Conservation (phyloP, 2,888 invertebrate species). For the Parasteatoda lunata region DNA sequence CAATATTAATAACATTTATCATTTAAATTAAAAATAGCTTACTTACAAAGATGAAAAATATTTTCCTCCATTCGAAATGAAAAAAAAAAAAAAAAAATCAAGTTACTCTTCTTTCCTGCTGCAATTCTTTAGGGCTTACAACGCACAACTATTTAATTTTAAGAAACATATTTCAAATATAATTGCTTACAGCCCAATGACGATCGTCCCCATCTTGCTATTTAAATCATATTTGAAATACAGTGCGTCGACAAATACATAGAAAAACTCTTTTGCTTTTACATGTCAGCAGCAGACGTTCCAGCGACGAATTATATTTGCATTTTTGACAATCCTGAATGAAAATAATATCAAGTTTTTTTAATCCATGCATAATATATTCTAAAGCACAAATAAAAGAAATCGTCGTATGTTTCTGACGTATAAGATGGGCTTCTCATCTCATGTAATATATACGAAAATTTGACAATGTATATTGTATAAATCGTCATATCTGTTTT, state of each 20-base stretch:
- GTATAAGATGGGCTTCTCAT: not conserved
- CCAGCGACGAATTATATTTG: not conserved
- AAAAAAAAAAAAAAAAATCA: no score
- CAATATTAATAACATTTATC: no score
- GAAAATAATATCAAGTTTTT: slow-evolving; percentile 9
- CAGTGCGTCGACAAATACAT: not conserved
- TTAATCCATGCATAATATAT: not conserved
- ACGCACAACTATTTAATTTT: no score
- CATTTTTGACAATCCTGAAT: not conserved
- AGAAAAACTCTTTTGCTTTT: not conserved
- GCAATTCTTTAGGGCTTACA: no score
- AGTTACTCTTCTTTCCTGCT: no score
- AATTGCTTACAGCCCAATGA: no score
- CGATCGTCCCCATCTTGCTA: not conserved
- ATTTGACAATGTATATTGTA: not conserved
- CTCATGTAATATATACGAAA: not conserved
- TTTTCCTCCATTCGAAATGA: no score
- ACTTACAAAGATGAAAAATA: no score
- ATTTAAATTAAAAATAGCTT: no score
- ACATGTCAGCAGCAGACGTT: not conserved
- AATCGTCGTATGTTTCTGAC: slow-evolving; percentile 1
- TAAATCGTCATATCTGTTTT: no score
- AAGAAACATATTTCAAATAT: no score
- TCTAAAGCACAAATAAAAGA: not conserved
- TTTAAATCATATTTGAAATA: not conserved